Percentiles rank a stretch among this genome's conserved stretches.
phyloP scores from a whole-genome alignment of 2,888 invertebrate species.

The Aproaerema taeniolella region DNA sequence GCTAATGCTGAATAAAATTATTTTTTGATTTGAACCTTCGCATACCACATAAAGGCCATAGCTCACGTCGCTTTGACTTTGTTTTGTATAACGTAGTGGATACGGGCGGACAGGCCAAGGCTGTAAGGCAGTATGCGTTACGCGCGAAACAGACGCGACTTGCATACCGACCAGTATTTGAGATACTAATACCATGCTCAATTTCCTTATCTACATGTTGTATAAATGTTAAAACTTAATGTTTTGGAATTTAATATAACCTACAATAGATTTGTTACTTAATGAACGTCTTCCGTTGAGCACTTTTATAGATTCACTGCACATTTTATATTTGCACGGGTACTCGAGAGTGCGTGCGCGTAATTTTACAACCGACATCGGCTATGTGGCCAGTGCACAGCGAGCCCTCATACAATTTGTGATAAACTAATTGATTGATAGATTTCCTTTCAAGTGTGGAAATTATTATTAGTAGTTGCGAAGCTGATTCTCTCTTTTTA shows the following conservation, averaged over 20 bases:
- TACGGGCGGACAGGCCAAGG: neutral
- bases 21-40: constrained; percentile 5
- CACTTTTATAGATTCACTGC: constrained; percentile 69
- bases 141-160: constrained; percentile 12
- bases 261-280: constrained; percentile 95
- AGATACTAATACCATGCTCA: constrained; percentile 68
- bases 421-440: constrained; percentile 55
- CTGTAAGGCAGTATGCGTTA: constrained; percentile 26
- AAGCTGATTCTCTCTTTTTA: constrained; percentile 68
- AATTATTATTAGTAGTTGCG: constrained; percentile 60
- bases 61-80: constrained; percentile 11
- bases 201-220: constrained; percentile 70
- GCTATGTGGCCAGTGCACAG: constrained; percentile 64
- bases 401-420: constrained; percentile 68
- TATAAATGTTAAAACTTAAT: constrained; percentile 59
- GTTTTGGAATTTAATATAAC: constrained; percentile 57
- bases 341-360: constrained; percentile 38
- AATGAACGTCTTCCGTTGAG: constrained; percentile 81
- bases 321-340: constrained; percentile 62
- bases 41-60: constrained; percentile 14
- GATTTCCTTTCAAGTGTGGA: constrained; percentile 53
- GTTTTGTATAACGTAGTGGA: neutral
- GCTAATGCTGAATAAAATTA: neutral
- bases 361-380: constrained; percentile 29
- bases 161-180: constrained; percentile 49